Evolutionary conservation across 2,888 invertebrate species (phyloP), one percentile per base, ranked within the genome.

Genomic region (Bugulina stolonifera): DNA sequence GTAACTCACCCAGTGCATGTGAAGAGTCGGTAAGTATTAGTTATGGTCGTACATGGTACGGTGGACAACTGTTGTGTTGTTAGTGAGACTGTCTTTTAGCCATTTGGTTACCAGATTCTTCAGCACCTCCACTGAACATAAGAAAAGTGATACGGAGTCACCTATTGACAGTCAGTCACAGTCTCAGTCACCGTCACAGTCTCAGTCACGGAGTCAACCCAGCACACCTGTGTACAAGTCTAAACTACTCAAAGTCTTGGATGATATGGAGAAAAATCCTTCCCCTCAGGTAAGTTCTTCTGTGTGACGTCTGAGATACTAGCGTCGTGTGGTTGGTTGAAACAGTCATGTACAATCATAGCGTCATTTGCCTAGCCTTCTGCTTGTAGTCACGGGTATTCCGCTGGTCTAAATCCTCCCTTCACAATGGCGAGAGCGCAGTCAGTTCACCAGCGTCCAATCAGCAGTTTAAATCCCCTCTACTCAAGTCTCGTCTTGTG

Each of bases 371-470:
- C 5, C 55, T 25, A 5, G n/a, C 23, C n/a, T 23, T 23, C 14
- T 55, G n/a, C 64, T 32, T 32, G 64, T 64, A 64, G 64, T 29
- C 32, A 14, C 25, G 27, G 18, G 64, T 32, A 25, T 64, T 64
- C 32, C 64, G 64, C 18, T 64, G 64, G 64, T 64, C 64, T 32
- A 64, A 64, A n/a, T 64, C 64, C 18, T 64, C 64, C 32, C 29
- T 64, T 18, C 64, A 64, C 32, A 27, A 32, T 10, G 10, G 10
- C 14, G 64, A 18, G 27, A n/a, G 29, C 10, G 32, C 10, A n/a
- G n/a, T 14, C 5, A 10, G 10, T 32, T 14, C 32, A 10, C 27
- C 14, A 14, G 25, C 64, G 5, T 32, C 64, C 5, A 29, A 10
- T 32, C 64, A 32, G 32, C 64, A 64, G 64, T 64, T 64, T 32